A percentile compares a stretch with the other conserved stretches of the same genome.
phyloP scores from a whole-genome alignment of 2,888 invertebrate genomes.

The Nephrocerus scutellatus region DNA sequence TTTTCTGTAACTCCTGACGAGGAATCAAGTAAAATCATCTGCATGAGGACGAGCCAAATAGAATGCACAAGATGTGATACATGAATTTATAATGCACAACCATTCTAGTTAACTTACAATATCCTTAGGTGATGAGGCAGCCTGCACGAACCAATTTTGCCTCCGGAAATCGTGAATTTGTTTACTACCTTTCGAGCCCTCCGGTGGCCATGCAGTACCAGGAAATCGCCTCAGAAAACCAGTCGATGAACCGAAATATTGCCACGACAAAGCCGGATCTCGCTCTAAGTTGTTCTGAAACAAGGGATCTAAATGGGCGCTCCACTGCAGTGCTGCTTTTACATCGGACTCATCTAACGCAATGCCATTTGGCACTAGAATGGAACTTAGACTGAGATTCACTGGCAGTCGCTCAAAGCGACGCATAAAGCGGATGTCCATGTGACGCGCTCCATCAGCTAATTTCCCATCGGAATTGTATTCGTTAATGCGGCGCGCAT shows the following conservation, averaged over 20 bases:
- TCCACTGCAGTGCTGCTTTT: conserved; percentile 89
- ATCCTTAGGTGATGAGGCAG: conserved; percentile 96
- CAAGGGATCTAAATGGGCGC: conserved; percentile 79
- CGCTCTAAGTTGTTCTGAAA: conserved; percentile 86
- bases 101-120: conserved; percentile 54
- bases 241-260: conserved; percentile 93
- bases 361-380: conserved; percentile 66
- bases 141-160: conserved; percentile 93
- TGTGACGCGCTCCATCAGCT: conserved; percentile 62
- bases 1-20: conserved; percentile 85
- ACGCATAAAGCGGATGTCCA: conserved; percentile 66
- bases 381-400: conserved; percentile 77
- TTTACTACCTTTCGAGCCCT: conserved; percentile 69
- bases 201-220: conserved; percentile 86
- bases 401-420: conserved; percentile 83
- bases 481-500: conserved; percentile 74
- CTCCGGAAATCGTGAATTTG: conserved; percentile 91
- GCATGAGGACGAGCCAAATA: background rate
- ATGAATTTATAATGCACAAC: too few relatives aligned
- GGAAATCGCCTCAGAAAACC: conserved; percentile 95
- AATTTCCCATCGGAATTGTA: conserved; percentile 69
- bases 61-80: background rate
- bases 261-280: conserved; percentile 93
- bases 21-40: conserved; percentile 77
- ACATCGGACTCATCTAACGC: conserved; percentile 60